phyloP scores from a whole-genome alignment of 35 echinoderm and acorn worm species.

The Hemicentrotus pulcherrimus region DNA sequence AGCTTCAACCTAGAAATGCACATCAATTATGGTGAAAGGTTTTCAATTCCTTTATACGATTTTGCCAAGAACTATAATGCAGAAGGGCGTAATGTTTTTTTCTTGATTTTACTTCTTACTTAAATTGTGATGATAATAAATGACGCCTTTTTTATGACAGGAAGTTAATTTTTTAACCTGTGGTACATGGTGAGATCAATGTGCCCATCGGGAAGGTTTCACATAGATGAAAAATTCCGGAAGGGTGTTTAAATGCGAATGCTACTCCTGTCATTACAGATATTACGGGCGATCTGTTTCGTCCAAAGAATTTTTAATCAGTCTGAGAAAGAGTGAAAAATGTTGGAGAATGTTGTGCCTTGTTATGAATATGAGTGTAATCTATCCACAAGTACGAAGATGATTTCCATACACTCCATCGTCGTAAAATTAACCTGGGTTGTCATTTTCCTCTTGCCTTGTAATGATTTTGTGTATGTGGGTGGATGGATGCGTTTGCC shows the following conservation, averaged over 20 bases:
- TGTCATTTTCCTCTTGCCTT: neutral
- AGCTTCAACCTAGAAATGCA: no score
- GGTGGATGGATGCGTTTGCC: no score
- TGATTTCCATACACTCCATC: neutral
- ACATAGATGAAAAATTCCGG: neutral
- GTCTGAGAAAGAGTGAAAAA: neutral
- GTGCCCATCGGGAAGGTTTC: neutral
- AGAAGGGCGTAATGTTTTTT: no score
- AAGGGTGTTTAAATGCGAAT: neutral
- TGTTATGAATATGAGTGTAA: constrained; percentile 1
- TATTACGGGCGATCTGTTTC: neutral
- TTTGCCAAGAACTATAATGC: no score
- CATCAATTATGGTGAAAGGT: no score
- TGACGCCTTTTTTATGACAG: neutral
- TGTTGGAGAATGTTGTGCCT: neutral
- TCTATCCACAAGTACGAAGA: neutral
- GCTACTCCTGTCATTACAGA: neutral
- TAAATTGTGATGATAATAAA: neutral
- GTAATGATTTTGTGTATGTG: no score
- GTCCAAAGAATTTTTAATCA: neutral
- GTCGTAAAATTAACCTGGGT: neutral
- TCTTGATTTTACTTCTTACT: no score
- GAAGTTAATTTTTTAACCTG: neutral
- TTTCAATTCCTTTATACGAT: no score
- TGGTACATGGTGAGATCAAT: neutral